Base-by-base conservation (phyloP, 2,888 invertebrate genomes). In the Mechanitis messenoides region DNA sequence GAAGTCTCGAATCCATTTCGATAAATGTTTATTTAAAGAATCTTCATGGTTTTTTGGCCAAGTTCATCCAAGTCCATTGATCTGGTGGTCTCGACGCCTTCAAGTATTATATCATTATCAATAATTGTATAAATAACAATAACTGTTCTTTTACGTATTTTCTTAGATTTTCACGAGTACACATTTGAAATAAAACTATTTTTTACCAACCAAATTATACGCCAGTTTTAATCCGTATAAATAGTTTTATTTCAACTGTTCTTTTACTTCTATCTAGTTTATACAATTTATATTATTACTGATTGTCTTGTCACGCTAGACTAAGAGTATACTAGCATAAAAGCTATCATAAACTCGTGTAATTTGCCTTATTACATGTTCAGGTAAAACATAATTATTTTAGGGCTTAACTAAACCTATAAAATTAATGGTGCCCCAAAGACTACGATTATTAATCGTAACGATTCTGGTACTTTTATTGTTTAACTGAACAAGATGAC, bases 1-100 rank as follows among this genome's bases (percentile, higher is more conserved):
- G 83, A 80, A 80, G 83, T 71, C 77, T 79, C 80, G 81, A 84
- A 87, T 85, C 83, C 81, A 83, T 85, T 83, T 78, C 79, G 74
- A 77, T 75, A 76, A 78, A 80, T 88, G 81, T 89, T 89, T 86
- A 84, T 87, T 87, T 86, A 77, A 80, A 79, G 77, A 79, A 78
- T 81, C 78, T 83, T 81, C 81, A 81, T 81, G 84, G 75, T 83
- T 84, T 84, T 84, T 85, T 81, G 75, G 75, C 72, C 76, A 80
- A 76, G 82, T 81, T 82, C 80, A 79, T 79, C 73, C 66, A 75
- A 78, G 78, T 80, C 76, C 80, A 77, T 81, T 80, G 80, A 80
- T 83, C 80, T 78, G 74, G 66, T 78, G 74, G 66, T 74, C 71
- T 74, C 72, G 69, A 69, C 80, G 84, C 83, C 80, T 76, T 82